A percentile compares a stretch with the other conserved stretches of the same genome.
phyloP scores from a whole-genome alignment of 2,888 invertebrate species.

The Torymus auratus region DNA sequence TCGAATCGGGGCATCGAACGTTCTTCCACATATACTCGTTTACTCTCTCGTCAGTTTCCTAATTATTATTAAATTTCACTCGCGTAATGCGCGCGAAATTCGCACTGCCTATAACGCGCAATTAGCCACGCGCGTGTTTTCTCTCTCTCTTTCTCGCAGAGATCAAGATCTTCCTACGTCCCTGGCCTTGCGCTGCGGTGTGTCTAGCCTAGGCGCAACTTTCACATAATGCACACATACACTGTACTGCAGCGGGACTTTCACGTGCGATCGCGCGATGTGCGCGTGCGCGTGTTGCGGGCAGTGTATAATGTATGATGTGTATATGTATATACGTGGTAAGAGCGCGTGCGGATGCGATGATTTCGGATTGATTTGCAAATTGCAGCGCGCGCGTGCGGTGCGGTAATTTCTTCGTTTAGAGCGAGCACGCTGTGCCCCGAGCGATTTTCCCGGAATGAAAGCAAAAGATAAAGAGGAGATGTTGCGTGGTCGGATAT shows the following conservation, averaged over 20 bases:
- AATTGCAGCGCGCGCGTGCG: too few relatives aligned
- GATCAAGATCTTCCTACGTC: conserved; percentile 57
- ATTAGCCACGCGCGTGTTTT: conserved; percentile 14
- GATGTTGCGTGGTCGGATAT: too few relatives aligned
- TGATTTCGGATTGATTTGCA: too few relatives aligned
- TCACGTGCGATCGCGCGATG: conserved; percentile 39
- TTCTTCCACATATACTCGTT: too few relatives aligned
- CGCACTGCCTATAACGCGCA: conserved; percentile 23
- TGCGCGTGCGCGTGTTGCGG: too few relatives aligned
- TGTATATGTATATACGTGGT: too few relatives aligned
- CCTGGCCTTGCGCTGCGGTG: conserved; percentile 57
- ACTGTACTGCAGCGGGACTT: conserved; percentile 38
- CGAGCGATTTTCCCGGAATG: too few relatives aligned
- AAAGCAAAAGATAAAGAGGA: too few relatives aligned
- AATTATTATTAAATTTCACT: conserved; percentile 50
- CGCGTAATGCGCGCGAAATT: conserved; percentile 13
- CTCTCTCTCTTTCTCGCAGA: conserved; percentile 32
- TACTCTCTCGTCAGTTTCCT: conserved; percentile 40
- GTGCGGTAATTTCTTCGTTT: too few relatives aligned
- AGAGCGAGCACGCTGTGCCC: too few relatives aligned
- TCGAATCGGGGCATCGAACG: conserved; percentile 47
- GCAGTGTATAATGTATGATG: too few relatives aligned
- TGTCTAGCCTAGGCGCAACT: conserved; percentile 37
- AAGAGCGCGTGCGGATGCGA: too few relatives aligned
- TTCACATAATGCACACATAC: conserved; percentile 58